Conservation (phyloP, 2,888 invertebrate genomes). For the Lasioglossum figueresi region DNA sequence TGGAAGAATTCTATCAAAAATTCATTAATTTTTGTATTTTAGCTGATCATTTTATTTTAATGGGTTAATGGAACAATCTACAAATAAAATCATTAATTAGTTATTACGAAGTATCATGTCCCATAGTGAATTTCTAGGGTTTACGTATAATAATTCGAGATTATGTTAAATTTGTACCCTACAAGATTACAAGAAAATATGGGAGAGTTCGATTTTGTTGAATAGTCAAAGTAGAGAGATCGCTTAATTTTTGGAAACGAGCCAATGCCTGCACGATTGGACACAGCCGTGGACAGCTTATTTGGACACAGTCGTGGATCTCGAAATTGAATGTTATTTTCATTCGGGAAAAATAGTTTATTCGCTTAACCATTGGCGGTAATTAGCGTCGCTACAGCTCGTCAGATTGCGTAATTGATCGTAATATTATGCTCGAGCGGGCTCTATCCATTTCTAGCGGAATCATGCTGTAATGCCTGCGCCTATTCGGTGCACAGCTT, state of each 20-base stretch:
- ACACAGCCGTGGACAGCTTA: slow-evolving; percentile 6
- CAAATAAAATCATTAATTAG: neutral
- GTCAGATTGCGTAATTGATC: slow-evolving; percentile 57
- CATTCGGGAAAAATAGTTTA: slow-evolving; percentile 27
- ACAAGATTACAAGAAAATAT: neutral
- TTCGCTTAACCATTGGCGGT: slow-evolving; percentile 13
- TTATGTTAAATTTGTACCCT: neutral
- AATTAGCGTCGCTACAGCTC: slow-evolving; percentile 33
- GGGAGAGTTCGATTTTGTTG: neutral
- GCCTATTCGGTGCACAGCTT: slow-evolving; percentile 23
- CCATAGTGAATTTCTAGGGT: neutral
- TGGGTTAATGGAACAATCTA: neutral
- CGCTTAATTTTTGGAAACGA: slow-evolving; percentile 17
- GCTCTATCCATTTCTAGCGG: slow-evolving; percentile 52
- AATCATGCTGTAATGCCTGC: slow-evolving; percentile 55
- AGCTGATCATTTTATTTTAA: too few relatives aligned
- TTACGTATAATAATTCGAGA: neutral
- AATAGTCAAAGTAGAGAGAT: neutral
- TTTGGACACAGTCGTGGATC: slow-evolving; percentile 2
- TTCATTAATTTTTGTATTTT: too few relatives aligned
- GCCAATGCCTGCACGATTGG: slow-evolving; percentile 27
- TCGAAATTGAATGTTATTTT: slow-evolving; percentile 48
- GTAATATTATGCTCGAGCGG: slow-evolving; percentile 46
- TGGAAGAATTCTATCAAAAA: too few relatives aligned
- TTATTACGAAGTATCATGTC: neutral